These are phyloP conservation scores for Allobates femoralis DNA, from an alignment of 2,797 vertebrate species.

Conservation along the genomic window DNA sequence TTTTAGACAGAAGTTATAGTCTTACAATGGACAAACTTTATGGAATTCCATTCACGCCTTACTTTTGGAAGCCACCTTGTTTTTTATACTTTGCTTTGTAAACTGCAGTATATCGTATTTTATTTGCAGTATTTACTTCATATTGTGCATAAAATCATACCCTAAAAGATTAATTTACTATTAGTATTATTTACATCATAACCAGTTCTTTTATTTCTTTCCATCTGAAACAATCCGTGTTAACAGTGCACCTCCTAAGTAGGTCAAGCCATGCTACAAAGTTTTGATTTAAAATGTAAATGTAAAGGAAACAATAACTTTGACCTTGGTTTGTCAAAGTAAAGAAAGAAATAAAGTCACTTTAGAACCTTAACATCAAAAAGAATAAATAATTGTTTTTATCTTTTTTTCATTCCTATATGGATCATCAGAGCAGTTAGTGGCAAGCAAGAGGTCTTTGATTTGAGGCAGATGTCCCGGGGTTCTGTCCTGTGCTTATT, in stretches of 20 bases:
- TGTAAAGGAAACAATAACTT: conserved; percentile 76
- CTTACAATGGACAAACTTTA: too few species aligned
- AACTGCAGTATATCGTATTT: neutral
- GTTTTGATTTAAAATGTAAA: conserved; percentile 71
- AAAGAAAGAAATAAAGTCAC: conserved; percentile 78
- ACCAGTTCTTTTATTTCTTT: neutral
- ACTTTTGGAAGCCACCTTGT: too few species aligned
- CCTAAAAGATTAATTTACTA: neutral
- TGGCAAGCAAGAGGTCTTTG: conserved; percentile 95
- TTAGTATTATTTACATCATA: too few species aligned
- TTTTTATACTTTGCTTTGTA: neutral
- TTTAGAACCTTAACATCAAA: conserved; percentile 92
- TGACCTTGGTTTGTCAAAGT: conserved; percentile 79
- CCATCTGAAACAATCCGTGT: neutral
- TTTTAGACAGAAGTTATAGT: too few species aligned
- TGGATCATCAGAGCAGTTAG: conserved; percentile 94
- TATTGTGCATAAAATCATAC: neutral
- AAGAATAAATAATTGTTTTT: conserved; percentile 99
- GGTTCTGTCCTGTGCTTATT: conserved; percentile 86
- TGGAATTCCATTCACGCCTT: too few species aligned
- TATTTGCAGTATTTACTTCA: neutral
- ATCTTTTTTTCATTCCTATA: conserved; percentile 95
- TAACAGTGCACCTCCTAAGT: conserved; percentile 18
- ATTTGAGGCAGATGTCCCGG: conserved; percentile 93
- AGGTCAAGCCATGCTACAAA: conserved; percentile 9